These are phyloP conservation scores for Garra rufa DNA, from an alignment of 2,113 vertebrate genomes.

Conservation along the genomic window DNA sequence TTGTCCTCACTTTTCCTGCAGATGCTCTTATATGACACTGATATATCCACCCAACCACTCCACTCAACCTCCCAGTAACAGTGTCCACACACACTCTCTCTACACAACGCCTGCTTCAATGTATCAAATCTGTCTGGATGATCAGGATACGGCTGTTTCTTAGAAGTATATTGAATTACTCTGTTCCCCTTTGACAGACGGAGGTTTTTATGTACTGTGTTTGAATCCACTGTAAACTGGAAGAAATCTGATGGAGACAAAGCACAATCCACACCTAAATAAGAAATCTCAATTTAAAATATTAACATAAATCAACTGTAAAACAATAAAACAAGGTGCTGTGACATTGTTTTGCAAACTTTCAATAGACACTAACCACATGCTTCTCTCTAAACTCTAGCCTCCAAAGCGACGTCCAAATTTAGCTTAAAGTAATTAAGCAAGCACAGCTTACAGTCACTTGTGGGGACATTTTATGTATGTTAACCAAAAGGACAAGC, in stretches of 20 bases:
- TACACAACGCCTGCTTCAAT: background rate
- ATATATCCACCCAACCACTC: background rate
- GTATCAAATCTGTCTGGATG: slow-evolving; percentile 10
- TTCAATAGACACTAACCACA: too few relatives aligned
- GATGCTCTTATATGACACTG: slow-evolving; percentile 13
- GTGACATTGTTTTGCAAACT: too few relatives aligned
- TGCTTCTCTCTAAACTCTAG: too few relatives aligned
- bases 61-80: slow-evolving; percentile 29
- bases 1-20: background rate
- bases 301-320: too few relatives aligned
- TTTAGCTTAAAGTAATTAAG: too few relatives aligned
- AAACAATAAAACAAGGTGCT: too few relatives aligned
- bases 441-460: too few relatives aligned
- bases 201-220: background rate
- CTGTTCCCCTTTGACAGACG: background rate
- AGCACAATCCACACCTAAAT: background rate
- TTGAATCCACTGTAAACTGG: background rate
- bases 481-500: too few relatives aligned
- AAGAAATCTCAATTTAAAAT: too few relatives aligned
- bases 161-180: background rate
- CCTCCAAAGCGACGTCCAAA: too few relatives aligned
- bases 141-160: background rate
- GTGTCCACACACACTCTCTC: background rate
- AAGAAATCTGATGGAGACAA: background rate
- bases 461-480: too few relatives aligned